These are phyloP conservation scores for Lasioglossum baleicum DNA, from an alignment of 1,140 invertebrate species.

Conservation along the genomic window DNA sequence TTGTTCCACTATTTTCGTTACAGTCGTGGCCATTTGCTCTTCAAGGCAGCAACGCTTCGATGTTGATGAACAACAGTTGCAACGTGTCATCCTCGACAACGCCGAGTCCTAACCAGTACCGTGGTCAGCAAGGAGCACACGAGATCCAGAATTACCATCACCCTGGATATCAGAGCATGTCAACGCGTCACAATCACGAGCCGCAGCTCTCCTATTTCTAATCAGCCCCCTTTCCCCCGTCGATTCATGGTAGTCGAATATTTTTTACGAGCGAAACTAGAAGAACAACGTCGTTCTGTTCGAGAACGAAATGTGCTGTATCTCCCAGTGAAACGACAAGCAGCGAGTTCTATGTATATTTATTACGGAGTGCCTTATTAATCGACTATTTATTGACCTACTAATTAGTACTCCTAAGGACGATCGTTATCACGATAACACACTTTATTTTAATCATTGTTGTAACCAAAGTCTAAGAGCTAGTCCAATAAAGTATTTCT, in stretches of 20 bases:
- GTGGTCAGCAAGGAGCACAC: constrained; percentile 63
- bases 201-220: constrained; percentile 70
- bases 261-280: neutral
- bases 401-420: constrained; percentile 26
- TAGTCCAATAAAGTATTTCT: constrained; percentile 63
- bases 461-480: constrained; percentile 56
- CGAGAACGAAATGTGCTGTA: neutral
- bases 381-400: constrained; percentile 57
- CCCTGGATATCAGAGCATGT: constrained; percentile 61
- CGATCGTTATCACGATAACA: constrained; percentile 21
- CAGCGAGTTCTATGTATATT: constrained; percentile 49
- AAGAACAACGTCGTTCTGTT: neutral
- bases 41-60: constrained; percentile 63
- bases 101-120: constrained; percentile 66
- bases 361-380: constrained; percentile 61
- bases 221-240: constrained; percentile 3
- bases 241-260: constrained; percentile 1
- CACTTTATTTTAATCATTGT: constrained; percentile 24
- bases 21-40: constrained; percentile 76
- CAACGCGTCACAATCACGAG: constrained; percentile 67
- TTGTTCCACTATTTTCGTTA: constrained; percentile 32
- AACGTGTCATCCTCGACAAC: constrained; percentile 69
- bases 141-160: constrained; percentile 68
- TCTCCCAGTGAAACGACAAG: neutral
- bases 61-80: constrained; percentile 71